phyloP scores from a whole-genome alignment of 2,888 invertebrate genomes.

The Gastracanthus pulcherrimus region DNA sequence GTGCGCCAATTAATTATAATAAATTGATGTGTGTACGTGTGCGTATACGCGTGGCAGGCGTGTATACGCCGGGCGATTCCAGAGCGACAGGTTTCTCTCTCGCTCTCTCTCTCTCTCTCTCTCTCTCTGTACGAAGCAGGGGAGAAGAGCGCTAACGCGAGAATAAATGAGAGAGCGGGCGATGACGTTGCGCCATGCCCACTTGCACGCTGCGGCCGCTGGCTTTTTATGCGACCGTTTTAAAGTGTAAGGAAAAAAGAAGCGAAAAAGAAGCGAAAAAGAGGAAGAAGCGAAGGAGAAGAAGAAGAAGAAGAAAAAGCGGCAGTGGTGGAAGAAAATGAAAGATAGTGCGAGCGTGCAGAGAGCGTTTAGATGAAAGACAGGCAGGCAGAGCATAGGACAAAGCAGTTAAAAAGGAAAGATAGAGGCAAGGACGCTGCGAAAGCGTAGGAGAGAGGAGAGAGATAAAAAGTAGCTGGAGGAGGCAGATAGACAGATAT shows the following conservation, averaged over 20 bases:
- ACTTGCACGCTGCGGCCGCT: background rate
- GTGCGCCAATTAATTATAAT: slow-evolving; percentile 50
- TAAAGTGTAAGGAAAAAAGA: slow-evolving; percentile 10
- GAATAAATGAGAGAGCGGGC: slow-evolving; percentile 65
- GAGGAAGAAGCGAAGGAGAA: slow-evolving; percentile 44
- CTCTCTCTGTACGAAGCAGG: no score
- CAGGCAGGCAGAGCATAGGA: slow-evolving; percentile 10
- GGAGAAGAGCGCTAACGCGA: slow-evolving; percentile 54
- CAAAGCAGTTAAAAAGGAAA: background rate
- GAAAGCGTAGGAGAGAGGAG: slow-evolving; percentile 51
- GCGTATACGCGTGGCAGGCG: background rate
- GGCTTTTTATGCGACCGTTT: background rate
- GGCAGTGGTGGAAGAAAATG: no score
- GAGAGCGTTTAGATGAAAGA: background rate
- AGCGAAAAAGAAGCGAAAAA: slow-evolving; percentile 42
- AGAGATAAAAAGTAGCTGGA: slow-evolving; percentile 54
- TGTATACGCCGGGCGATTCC: background rate
- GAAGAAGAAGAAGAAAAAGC: background rate
- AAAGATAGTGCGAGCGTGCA: background rate
- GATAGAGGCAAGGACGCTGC: slow-evolving; percentile 14
- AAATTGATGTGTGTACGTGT: slow-evolving; percentile 12
- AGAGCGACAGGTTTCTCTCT: background rate
- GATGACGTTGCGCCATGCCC: background rate
- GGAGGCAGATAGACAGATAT: slow-evolving; percentile 34
- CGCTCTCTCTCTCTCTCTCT: no score